phyloP scores from a whole-genome alignment of 2,113 vertebrate species.

The Fregata magnificens region DNA sequence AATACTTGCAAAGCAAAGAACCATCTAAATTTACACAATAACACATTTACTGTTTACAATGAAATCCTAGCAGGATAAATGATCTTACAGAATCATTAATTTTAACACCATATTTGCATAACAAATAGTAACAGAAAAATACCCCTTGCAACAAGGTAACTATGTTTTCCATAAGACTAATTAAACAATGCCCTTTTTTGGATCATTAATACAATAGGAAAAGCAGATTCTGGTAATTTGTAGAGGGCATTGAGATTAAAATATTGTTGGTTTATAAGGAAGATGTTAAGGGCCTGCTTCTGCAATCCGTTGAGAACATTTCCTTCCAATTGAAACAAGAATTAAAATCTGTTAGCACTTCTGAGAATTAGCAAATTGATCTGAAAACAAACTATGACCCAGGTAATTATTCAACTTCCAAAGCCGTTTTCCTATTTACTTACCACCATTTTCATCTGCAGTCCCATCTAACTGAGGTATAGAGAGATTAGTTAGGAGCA shows the following conservation, averaged over 20 bases:
- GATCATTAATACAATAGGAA: neutral
- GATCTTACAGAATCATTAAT: neutral
- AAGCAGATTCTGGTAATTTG: neutral
- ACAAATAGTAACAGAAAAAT: neutral
- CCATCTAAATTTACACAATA: neutral
- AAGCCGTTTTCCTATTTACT: slow-evolving; percentile 34
- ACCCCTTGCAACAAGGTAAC: neutral
- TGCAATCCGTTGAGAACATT: neutral
- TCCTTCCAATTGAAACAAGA: neutral
- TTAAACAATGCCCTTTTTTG: neutral
- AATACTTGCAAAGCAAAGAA: neutral
- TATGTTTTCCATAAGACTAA: neutral
- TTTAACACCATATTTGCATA: neutral
- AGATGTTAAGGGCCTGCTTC: neutral
- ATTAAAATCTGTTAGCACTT: neutral
- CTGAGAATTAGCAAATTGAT: neutral
- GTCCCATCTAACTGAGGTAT: slow-evolving; percentile 98
- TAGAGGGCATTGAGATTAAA: neutral
- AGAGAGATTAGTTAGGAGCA: slow-evolving; percentile 85
- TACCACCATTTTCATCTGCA: slow-evolving; percentile 96
- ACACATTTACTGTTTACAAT: neutral
- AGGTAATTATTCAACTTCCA: neutral
- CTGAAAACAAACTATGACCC: neutral
- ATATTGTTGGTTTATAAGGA: neutral
- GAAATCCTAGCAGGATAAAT: neutral